Conservation (phyloP, 2,113 vertebrate species). For the Pantherophis guttatus region DNA sequence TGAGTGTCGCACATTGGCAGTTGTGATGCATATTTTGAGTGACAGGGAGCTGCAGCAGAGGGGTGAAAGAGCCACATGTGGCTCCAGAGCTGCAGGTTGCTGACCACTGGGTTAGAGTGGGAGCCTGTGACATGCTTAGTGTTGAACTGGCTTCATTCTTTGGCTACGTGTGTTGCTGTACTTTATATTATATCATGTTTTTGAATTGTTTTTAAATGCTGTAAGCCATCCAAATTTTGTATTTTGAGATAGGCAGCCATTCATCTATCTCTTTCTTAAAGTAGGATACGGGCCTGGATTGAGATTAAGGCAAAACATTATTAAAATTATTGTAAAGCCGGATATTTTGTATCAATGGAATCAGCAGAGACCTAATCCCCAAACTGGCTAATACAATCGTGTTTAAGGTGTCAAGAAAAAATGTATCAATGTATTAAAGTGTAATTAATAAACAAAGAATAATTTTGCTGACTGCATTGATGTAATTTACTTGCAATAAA, state of each 20-base stretch:
- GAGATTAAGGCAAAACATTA: background rate
- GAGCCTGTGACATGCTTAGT: background rate
- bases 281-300: background rate
- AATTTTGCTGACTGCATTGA: background rate
- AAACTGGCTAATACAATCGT: background rate
- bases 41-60: no score
- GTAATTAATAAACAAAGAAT: background rate
- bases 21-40: no score
- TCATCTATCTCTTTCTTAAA: background rate
- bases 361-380: background rate
- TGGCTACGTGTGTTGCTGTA: background rate
- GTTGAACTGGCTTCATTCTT: background rate
- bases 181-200: background rate
- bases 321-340: background rate
- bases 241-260: background rate
- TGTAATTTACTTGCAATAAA: background rate
- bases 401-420: background rate
- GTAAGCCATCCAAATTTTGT: background rate
- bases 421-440: background rate
- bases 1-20: no score
- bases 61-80: no score
- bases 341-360: background rate
- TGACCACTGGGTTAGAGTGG: no score
- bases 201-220: background rate
- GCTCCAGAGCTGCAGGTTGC: no score